Evolutionary conservation across 2,113 vertebrate genomes (phyloP).

Genomic region (Terrapene triunguis): DNA sequence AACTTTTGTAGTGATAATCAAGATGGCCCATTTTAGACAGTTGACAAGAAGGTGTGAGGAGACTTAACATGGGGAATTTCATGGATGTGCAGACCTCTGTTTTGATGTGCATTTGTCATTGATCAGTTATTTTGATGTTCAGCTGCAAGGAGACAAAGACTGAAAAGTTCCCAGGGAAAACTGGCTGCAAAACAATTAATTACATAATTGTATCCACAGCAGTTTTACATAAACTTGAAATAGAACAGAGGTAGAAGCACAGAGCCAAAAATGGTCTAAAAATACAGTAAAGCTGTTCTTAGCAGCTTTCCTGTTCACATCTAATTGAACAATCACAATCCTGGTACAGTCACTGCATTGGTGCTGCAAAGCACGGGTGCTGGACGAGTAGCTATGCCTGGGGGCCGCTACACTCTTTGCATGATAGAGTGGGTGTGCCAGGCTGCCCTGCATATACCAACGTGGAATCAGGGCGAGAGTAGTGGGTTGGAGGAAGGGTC

Average conservation of each 20-base stretch:
- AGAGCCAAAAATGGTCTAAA: background rate
- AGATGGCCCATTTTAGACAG: too few species aligned
- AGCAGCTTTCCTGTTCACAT: background rate
- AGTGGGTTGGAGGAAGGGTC: background rate
- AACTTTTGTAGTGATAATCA: too few species aligned
- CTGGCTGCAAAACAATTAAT: background rate
- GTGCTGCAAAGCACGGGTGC: background rate
- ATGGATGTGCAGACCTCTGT: background rate
- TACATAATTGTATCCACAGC: background rate
- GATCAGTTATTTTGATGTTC: background rate
- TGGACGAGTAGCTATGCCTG: background rate
- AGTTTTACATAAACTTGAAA: background rate
- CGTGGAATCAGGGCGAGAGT: background rate
- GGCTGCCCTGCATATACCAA: background rate
- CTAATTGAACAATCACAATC: background rate
- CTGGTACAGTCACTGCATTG: background rate
- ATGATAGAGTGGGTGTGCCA: background rate
- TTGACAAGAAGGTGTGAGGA: too few species aligned
- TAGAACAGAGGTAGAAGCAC: background rate
- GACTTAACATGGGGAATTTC: background rate
- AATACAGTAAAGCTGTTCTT: background rate
- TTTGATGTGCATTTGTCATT: background rate
- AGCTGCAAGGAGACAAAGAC: background rate
- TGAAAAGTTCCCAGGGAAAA: background rate
- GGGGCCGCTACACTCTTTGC: background rate